Conservation (phyloP, 2,113 vertebrate genomes). For the Rhinolophus ferrumequinum region DNA sequence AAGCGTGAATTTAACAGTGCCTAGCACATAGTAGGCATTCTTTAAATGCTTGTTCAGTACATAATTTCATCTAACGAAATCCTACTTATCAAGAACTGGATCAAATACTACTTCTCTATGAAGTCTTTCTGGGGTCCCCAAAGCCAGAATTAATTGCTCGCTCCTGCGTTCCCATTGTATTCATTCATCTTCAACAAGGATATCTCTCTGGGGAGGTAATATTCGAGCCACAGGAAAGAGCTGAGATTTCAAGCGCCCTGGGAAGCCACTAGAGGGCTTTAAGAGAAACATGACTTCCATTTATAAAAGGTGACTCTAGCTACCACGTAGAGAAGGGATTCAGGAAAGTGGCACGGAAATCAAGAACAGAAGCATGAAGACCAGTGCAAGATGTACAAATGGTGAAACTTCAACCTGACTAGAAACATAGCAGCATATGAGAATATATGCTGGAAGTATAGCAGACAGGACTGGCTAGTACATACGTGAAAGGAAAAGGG, state of each 20-base stretch:
- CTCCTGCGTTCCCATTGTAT: neutral
- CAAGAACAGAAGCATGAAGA: neutral
- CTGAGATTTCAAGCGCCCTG: neutral
- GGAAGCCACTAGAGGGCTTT: neutral
- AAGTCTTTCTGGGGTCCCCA: neutral
- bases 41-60: neutral
- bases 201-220: neutral
- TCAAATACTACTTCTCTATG: neutral
- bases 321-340: neutral
- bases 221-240: neutral
- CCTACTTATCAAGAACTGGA: neutral
- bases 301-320: conserved; percentile 14
- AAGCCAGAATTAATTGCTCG: neutral
- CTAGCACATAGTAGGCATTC: neutral
- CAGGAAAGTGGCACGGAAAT: neutral
- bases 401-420: neutral
- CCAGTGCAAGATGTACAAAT: too few relatives aligned
- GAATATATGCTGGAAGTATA: neutral
- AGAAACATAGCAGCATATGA: neutral
- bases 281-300: neutral
- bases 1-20: neutral
- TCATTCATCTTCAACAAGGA: neutral
- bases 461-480: neutral
- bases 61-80: neutral
- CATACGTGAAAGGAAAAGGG: neutral